Evolutionary conservation across 2,797 vertebrate species (phyloP).

Genomic region (Alectoris magna): DNA sequence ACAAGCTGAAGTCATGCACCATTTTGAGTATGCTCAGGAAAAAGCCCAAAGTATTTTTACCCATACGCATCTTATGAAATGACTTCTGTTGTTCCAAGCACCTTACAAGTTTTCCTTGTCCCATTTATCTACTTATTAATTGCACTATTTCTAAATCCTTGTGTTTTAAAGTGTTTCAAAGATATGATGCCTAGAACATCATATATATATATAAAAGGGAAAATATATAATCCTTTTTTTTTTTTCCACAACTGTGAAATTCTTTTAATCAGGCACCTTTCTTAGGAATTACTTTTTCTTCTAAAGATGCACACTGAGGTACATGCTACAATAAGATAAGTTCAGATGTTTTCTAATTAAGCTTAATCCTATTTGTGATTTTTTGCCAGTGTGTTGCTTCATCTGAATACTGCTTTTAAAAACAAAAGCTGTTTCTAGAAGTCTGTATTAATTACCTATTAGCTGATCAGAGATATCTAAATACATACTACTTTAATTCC

Average conservation of each 20-base stretch:
- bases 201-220: too few species aligned
- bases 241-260: background rate
- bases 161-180: background rate
- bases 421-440: background rate
- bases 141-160: background rate
- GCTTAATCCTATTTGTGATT: background rate
- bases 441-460: background rate
- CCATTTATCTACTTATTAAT: background rate
- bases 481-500: background rate
- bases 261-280: background rate
- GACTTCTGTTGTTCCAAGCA: background rate
- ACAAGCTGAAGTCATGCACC: background rate
- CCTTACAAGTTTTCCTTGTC: background rate
- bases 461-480: background rate
- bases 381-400: background rate
- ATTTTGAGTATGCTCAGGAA: background rate
- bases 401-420: background rate
- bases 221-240: background rate
- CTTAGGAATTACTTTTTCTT: background rate
- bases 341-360: background rate
- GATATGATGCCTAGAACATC: background rate
- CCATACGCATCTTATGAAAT: background rate
- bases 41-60: background rate
- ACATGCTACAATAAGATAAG: background rate
- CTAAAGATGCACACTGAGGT: background rate